Base-by-base conservation (phyloP, 1,140 invertebrate genomes). In the Drosophila lacteicornis region DNA sequence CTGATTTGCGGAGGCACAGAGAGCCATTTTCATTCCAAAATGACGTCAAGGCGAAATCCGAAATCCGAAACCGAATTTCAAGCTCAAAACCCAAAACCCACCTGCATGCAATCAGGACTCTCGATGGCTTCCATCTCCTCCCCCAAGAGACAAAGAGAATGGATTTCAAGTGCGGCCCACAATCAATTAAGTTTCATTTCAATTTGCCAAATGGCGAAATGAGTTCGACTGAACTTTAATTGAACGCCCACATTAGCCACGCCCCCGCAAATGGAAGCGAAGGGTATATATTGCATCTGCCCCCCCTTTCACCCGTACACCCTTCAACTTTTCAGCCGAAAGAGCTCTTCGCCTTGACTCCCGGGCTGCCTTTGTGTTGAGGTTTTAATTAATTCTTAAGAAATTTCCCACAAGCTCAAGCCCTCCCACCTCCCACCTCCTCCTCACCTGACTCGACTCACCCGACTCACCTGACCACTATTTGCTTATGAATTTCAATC, bases 341-440 rank as follows among this genome's bases (percentile, higher is more conserved):
- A 59, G 61, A 45, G 36, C 77, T 50, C 27, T 49, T 61, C 30
- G 46, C 42, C 58, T 47, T 27, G 42, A 45, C 27, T 46, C 30
- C n/a, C 11, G 27, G 50, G 5, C 58, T 74, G 63, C 69, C 73
- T 73, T 80, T 84, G 77, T 84, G 42, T 80, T 84, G 84, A 49
- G 77, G 46, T 84, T 85, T 84, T 84, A 80, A 85, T 85, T 84
- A 84, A 84, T 84, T 78, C 77, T 69, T 33, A 77, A 80, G 77
- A 84, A 84, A 84, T 84, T 77, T 62, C 42, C 67, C 47, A 49
- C 47, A 58, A 46, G 36, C 36, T 13, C 36, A 40, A 40, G 33
- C 22, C 33, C 22, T 25, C 22, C 27, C 27, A 27, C 25, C 25
- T 27, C 25, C 25, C 3, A 1, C 22, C 22, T 25, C 22, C 22